phyloP scores from a whole-genome alignment of 2,113 vertebrate species.

The Malaclemys terrapin region DNA sequence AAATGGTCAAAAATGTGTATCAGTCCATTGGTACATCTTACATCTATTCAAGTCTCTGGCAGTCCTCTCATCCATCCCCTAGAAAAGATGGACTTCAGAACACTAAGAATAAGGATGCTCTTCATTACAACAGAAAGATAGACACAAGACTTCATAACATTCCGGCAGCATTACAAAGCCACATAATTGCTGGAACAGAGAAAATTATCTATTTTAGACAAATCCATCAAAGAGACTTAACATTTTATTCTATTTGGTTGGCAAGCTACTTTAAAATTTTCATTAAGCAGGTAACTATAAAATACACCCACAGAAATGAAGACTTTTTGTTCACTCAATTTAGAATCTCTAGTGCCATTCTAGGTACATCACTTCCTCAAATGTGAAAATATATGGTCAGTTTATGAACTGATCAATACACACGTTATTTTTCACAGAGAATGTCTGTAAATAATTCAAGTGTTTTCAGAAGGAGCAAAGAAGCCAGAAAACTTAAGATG shows the following conservation, averaged over 20 bases:
- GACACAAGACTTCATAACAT: background rate
- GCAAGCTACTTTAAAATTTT: background rate
- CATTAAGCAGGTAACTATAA: background rate
- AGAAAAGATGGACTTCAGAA: background rate
- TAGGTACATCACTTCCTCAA: background rate
- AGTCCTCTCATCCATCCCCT: background rate
- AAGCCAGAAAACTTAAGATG: background rate
- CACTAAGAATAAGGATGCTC: background rate
- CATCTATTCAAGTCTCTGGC: fast-evolving
- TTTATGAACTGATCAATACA: background rate
- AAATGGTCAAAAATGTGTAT: background rate
- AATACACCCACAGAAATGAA: background rate
- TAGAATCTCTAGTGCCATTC: background rate
- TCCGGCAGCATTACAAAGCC: background rate
- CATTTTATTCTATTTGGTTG: background rate
- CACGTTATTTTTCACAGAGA: background rate
- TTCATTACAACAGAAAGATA: background rate
- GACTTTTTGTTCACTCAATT: background rate
- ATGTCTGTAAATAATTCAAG: background rate
- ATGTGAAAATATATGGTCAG: background rate
- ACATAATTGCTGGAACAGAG: background rate
- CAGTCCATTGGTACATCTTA: too few species aligned
- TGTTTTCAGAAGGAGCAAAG: background rate
- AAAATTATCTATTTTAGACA: background rate
- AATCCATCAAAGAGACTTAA: background rate